These are phyloP conservation scores for Peribatodes rhomboidaria DNA, from an alignment of 2,888 invertebrate species.

Conservation along the genomic window DNA sequence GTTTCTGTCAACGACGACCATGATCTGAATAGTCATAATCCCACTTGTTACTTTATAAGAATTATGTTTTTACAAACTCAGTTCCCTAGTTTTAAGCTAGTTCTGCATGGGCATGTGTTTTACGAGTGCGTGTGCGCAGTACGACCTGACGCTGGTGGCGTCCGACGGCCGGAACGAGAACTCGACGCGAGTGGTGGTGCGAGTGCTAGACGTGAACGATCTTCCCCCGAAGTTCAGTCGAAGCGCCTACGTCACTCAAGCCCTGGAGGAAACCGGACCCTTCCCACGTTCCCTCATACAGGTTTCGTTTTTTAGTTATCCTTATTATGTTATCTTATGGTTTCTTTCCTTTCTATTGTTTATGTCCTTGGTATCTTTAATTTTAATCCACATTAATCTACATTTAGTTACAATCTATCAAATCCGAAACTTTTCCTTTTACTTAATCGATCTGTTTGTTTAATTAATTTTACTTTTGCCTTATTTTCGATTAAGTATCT, in stretches of 20 bases:
- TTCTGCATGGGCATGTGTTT: slow-evolving; percentile 81
- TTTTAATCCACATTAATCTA: slow-evolving; percentile 12
- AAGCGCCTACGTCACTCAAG: slow-evolving; percentile 90
- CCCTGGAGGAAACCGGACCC: slow-evolving; percentile 92
- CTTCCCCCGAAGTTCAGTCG: slow-evolving; percentile 93
- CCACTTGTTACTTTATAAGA: not conserved
- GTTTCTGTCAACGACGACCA: not conserved
- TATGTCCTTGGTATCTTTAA: slow-evolving; percentile 4
- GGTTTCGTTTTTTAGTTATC: slow-evolving; percentile 83
- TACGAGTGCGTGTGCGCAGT: slow-evolving; percentile 87
- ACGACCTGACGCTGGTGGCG: slow-evolving; percentile 95
- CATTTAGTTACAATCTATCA: slow-evolving; percentile 1
- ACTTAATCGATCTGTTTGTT: not conserved
- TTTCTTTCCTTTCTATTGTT: slow-evolving; percentile 13
- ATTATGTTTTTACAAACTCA: not conserved
- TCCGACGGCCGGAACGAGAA: slow-evolving; percentile 97
- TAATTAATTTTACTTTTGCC: not conserved
- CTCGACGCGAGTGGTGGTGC: slow-evolving; percentile 93
- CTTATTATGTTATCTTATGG: slow-evolving; percentile 30
- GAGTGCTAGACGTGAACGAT: slow-evolving; percentile 95
- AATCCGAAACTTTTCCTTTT: slow-evolving; percentile 7
- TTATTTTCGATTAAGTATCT: not conserved
- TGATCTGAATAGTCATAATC: not conserved
- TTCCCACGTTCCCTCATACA: slow-evolving; percentile 90
- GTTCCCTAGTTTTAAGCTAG: slow-evolving; percentile 30